A percentile compares a stretch with the other conserved stretches of the same genome.
These are phyloP conservation scores for Tokudaia tokunoshimensis DNA, from an alignment of 2,797 vertebrate species.

Conservation along the genomic window DNA sequence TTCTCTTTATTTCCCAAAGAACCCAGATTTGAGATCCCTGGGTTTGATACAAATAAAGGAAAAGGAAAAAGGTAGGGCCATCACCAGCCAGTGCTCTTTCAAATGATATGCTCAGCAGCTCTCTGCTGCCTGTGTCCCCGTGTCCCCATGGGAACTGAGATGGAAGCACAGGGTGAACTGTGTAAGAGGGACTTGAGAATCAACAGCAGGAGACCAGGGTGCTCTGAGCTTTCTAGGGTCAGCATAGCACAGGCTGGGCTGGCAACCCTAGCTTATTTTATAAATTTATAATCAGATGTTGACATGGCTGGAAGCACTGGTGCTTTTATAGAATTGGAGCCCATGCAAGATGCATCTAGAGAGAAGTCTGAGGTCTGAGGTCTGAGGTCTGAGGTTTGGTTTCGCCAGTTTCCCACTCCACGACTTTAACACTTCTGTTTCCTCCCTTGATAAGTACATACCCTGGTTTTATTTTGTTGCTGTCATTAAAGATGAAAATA, in stretches of 20 bases:
- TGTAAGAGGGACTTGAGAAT: not conserved
- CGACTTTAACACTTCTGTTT: conserved; percentile 9
- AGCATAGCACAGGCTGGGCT: not conserved
- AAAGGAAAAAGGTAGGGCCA: not conserved
- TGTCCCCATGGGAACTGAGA: not conserved
- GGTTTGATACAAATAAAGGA: not conserved
- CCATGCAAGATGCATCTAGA: not conserved
- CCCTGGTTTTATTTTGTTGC: not conserved
- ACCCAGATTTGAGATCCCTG: not conserved
- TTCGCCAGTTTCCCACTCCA: not conserved
- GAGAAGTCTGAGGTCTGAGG: not conserved
- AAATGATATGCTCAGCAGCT: not conserved
- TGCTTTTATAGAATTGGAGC: not conserved
- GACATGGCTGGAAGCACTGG: not conserved
- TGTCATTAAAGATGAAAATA: not conserved
- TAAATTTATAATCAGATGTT: not conserved
- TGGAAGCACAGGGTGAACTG: not conserved
- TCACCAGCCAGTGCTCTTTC: not conserved
- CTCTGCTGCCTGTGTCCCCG: not conserved
- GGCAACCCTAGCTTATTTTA: conserved; percentile 21
- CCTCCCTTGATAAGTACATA: conserved; percentile 22
- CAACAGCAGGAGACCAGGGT: not conserved
- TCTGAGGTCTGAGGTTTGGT: not conserved
- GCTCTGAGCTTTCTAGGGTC: not conserved
- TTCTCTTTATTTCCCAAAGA: not conserved